phyloP scores from a whole-genome alignment of 1,140 invertebrate species.

The Neotoxoptera formosana region DNA sequence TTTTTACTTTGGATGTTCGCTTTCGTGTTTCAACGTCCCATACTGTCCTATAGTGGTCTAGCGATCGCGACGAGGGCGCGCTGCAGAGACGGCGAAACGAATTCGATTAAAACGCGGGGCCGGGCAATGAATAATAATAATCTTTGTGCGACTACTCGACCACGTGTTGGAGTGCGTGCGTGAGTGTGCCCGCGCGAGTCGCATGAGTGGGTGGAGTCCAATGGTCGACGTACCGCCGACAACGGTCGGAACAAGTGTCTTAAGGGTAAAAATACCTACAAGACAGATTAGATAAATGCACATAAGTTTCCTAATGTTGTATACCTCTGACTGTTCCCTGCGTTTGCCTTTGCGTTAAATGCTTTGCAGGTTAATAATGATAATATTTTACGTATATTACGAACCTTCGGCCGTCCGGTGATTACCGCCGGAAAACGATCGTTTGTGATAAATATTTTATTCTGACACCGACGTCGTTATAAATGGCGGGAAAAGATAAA shows the following conservation, averaged over 20 bases:
- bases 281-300: neutral
- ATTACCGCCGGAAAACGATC: neutral
- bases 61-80: neutral
- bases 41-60: neutral
- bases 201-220: neutral
- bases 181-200: neutral
- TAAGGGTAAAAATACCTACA: neutral
- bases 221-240: neutral
- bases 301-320: neutral
- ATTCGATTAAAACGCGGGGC: neutral
- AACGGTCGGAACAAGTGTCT: neutral
- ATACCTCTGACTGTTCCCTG: no score
- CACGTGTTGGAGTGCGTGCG: neutral
- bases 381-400: no score
- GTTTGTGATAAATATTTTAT: neutral
- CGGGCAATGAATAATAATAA: neutral
- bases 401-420: no score
- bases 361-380: neutral
- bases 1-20: neutral
- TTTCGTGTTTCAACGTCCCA: neutral
- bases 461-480: no score
- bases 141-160: neutral
- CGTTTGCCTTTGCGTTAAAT: neutral
- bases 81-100: neutral
- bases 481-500: neutral